These are phyloP conservation scores for Xanthorhoe spadicearia DNA, from an alignment of 2,888 invertebrate genomes.

Conservation along the genomic window DNA sequence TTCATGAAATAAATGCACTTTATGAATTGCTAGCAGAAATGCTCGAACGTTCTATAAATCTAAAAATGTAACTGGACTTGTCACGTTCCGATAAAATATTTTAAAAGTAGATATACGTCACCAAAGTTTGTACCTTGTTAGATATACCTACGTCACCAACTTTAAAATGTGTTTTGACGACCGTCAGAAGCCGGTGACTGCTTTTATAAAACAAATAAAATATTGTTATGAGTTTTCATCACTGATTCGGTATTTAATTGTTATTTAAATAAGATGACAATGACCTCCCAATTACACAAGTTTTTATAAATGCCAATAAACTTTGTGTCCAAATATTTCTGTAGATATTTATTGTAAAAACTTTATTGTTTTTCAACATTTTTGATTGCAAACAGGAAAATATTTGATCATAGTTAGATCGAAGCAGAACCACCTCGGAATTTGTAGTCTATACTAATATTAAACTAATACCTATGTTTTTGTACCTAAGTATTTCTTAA, in stretches of 20 bases:
- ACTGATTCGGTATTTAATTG: constrained; percentile 1
- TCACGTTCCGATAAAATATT: no score
- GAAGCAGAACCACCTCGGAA: no score
- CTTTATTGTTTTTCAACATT: neutral
- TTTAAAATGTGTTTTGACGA: neutral
- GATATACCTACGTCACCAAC: no score
- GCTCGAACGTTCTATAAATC: no score
- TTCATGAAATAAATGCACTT: no score
- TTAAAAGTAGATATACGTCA: no score
- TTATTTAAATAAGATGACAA: neutral
- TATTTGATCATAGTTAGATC: neutral
- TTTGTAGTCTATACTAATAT: no score
- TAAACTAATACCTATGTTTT: no score
- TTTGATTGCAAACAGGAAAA: neutral
- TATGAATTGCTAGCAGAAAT: no score
- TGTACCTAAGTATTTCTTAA: no score
- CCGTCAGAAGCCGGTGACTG: neutral
- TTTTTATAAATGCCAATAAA: neutral
- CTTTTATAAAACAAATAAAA: neutral
- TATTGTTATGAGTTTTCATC: neutral
- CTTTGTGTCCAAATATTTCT: neutral
- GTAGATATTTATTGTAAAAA: neutral
- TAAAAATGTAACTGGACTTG: no score
- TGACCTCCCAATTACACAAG: neutral
- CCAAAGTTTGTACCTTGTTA: no score